Conservation (phyloP, 2,113 vertebrate species). For the Toxostoma redivivum region DNA sequence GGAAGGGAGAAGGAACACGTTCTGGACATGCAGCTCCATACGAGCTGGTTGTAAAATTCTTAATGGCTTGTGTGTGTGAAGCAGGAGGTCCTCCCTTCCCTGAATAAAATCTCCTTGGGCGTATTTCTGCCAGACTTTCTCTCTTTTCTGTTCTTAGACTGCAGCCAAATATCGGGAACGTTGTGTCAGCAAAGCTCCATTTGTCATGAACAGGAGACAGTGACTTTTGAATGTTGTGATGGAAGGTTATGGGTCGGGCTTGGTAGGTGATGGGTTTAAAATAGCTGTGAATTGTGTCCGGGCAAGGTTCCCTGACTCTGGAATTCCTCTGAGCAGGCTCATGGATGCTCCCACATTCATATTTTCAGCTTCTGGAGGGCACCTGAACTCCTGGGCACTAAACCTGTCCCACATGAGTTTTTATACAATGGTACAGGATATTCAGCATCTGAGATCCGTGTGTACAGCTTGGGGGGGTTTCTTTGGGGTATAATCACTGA, state of each 20-base stretch:
- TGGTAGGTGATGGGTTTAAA: not conserved
- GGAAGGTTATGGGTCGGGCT: not conserved
- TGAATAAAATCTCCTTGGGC: not conserved
- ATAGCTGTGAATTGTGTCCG: not conserved
- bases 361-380: not conserved
- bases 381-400: not conserved
- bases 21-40: not conserved
- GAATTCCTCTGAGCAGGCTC: not conserved
- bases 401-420: not conserved
- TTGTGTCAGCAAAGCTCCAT: not conserved
- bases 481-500: not conserved
- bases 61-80: not conserved
- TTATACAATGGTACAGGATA: not conserved
- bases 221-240: not conserved
- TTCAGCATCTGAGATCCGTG: not conserved
- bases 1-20: not conserved
- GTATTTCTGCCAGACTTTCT: not conserved
- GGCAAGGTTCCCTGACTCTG: not conserved
- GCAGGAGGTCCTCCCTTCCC: not conserved
- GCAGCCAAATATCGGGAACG: not conserved
- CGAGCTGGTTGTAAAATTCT: not conserved
- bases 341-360: accelerated
- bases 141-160: not conserved
- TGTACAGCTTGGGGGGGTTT: not conserved
- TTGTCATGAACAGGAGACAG: not conserved